Percentiles rank a stretch among this genome's conserved stretches.
Conservation (phyloP, 2,888 invertebrate species). For the Epinotia brunnichana region DNA sequence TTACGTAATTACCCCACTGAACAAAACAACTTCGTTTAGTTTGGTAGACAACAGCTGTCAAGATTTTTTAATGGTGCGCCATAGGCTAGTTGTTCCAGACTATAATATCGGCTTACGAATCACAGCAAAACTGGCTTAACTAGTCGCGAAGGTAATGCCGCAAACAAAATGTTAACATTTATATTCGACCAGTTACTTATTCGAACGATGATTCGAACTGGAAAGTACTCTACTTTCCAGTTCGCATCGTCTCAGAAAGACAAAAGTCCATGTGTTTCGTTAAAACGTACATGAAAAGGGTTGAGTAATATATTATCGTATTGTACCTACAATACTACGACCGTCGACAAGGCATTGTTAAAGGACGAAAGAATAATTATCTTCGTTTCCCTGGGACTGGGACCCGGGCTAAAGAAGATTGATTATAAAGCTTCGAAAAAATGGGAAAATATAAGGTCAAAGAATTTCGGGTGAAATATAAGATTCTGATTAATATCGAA, state of each 20-base stretch:
- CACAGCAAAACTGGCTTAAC: background rate
- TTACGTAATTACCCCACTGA: too few species aligned
- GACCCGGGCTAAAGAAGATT: slow-evolving; percentile 46
- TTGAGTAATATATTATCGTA: slow-evolving; percentile 33
- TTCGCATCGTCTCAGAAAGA: background rate
- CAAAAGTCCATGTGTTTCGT: slow-evolving; percentile 11
- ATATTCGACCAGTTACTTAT: background rate
- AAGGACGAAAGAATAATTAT: slow-evolving; percentile 46
- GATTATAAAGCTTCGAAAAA: slow-evolving; percentile 44
- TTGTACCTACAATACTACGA: slow-evolving; percentile 17
- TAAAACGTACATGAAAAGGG: slow-evolving; percentile 32
- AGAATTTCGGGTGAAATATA: slow-evolving; percentile 17
- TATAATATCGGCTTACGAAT: background rate
- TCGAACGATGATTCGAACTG: too few species aligned
- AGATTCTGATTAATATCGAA: slow-evolving; percentile 18
- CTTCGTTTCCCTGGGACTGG: slow-evolving; percentile 29
- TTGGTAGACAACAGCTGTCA: too few species aligned
- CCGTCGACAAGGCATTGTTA: slow-evolving; percentile 38
- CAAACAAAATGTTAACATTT: background rate
- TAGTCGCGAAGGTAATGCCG: background rate
- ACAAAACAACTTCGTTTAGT: too few species aligned
- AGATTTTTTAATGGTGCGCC: too few species aligned
- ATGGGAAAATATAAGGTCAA: slow-evolving; percentile 26
- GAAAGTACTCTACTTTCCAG: too few species aligned
- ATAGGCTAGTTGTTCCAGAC: too few species aligned